phyloP scores from a whole-genome alignment of 2,797 vertebrate genomes.

The Takifugu rubripes region DNA sequence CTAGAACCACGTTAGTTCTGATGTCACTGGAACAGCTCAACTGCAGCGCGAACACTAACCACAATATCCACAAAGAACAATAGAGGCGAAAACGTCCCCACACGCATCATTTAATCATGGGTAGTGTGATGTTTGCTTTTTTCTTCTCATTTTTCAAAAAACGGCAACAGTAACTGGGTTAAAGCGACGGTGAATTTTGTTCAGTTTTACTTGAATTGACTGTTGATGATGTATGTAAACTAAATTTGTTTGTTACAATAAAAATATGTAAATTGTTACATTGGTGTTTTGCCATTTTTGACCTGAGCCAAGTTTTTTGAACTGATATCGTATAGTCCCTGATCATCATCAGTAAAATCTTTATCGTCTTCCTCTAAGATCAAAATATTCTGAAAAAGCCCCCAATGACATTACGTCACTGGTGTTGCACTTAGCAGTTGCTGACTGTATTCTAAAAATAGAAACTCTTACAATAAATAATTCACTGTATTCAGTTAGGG shows the following conservation, averaged over 20 bases:
- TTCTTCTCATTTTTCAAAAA: constrained; percentile 35
- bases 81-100: constrained; percentile 51
- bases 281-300: constrained; percentile 37
- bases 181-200: constrained; percentile 36
- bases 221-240: constrained; percentile 61
- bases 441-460: constrained; percentile 60
- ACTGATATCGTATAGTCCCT: neutral
- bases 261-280: constrained; percentile 71
- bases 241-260: constrained; percentile 73
- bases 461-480: constrained; percentile 54
- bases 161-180: constrained; percentile 49
- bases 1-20: constrained; percentile 16
- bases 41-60: constrained; percentile 20
- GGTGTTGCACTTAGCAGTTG: constrained; percentile 24
- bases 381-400: too few species aligned
- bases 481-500: constrained; percentile 45
- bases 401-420: constrained; percentile 18
- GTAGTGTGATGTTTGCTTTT: constrained; percentile 45
- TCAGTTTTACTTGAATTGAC: constrained; percentile 62
- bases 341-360: too few species aligned
- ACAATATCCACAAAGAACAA: constrained; percentile 32
- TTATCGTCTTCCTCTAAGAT: too few species aligned
- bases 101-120: constrained; percentile 40
- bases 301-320: neutral
- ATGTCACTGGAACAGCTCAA: constrained; percentile 24